Percentiles rank a stretch among this genome's conserved stretches.
Conservation (phyloP, 1,140 invertebrate genomes). For the Saxidomus purpurata region DNA sequence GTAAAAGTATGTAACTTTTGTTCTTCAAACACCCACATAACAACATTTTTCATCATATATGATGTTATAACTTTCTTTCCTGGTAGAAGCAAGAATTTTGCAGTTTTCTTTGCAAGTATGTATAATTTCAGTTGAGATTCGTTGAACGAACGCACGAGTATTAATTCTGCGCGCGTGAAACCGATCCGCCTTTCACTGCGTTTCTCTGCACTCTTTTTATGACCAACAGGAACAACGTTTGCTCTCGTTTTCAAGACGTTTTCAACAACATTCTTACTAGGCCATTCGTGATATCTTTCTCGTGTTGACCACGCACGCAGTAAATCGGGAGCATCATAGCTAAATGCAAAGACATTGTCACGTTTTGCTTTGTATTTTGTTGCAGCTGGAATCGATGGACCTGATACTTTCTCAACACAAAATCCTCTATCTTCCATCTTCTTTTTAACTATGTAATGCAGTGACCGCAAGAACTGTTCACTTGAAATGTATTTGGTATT, state of each 20-base stretch:
- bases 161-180: not conserved
- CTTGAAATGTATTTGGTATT: not conserved
- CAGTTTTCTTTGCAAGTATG: not conserved
- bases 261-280: not conserved
- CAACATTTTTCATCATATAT: too few species aligned
- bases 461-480: not conserved
- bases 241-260: not conserved
- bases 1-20: too few species aligned
- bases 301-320: not conserved
- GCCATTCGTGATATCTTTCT: not conserved
- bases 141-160: not conserved
- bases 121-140: not conserved
- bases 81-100: too few species aligned
- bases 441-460: not conserved
- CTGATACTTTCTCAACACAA: not conserved
- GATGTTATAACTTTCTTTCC: too few species aligned
- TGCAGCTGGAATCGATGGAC: not conserved
- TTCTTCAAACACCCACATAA: too few species aligned
- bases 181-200: not conserved
- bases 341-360: not conserved
- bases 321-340: not conserved
- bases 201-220: not conserved
- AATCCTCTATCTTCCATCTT: not conserved
- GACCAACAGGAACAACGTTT: slow-evolving; percentile 6
- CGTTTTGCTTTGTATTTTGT: not conserved